These are phyloP conservation scores for Trachelus troglodyta DNA, from an alignment of 2,888 invertebrate species.

Conservation along the genomic window DNA sequence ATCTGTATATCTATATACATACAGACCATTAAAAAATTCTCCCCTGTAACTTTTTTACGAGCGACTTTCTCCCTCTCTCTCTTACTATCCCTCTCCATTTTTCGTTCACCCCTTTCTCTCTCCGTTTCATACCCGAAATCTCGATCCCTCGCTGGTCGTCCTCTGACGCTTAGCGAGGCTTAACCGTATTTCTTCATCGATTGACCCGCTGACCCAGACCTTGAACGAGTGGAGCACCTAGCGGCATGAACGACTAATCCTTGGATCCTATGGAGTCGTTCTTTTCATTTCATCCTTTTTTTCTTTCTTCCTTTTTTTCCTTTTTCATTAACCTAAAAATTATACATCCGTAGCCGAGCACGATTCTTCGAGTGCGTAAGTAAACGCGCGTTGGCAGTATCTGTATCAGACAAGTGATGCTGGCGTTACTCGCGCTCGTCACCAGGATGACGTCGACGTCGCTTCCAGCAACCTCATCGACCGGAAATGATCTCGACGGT, in stretches of 20 bases:
- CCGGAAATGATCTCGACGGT: not conserved
- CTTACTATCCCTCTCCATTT: not conserved
- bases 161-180: constrained; percentile 8
- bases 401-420: not conserved
- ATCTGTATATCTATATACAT: not conserved
- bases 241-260: not conserved
- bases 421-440: not conserved
- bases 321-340: not conserved
- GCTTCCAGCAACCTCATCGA: not conserved
- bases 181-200: constrained; percentile 31
- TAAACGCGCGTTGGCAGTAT: not conserved
- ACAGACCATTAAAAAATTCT: not conserved
- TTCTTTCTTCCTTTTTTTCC: too few species aligned
- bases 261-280: not conserved
- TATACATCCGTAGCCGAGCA: not conserved
- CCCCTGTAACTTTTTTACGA: too few species aligned
- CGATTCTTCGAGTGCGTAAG: not conserved
- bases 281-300: too few species aligned
- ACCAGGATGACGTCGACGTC: not conserved
- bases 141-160: constrained; percentile 7
- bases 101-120: constrained; percentile 13
- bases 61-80: not conserved
- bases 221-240: not conserved
- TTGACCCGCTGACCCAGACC: constrained; percentile 34
- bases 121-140: constrained; percentile 2